Percentiles rank a stretch among this genome's conserved stretches.
Conservation (phyloP, 2,113 vertebrate species). For the Elgaria multicarinata region DNA sequence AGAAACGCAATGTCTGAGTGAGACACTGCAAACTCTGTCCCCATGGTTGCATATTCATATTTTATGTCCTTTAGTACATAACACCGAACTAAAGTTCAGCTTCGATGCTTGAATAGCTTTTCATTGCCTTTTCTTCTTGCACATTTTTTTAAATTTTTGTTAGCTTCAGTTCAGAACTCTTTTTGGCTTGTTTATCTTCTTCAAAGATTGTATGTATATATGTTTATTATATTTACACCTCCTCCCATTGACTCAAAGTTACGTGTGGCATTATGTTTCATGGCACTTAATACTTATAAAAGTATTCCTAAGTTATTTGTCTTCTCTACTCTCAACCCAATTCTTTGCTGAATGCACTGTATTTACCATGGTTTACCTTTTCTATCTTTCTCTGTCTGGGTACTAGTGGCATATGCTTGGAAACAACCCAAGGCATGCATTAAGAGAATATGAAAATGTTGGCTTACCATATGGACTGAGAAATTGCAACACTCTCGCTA, state of each 20-base stretch:
- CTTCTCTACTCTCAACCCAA: background rate
- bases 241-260: too few relatives aligned
- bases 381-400: background rate
- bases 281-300: conserved; percentile 3
- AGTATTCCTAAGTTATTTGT: background rate
- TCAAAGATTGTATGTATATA: background rate
- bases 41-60: background rate
- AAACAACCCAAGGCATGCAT: conserved; percentile 14
- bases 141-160: background rate
- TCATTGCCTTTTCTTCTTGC: background rate
- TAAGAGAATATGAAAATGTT: conserved; percentile 3
- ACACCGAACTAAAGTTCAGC: background rate
- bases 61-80: background rate
- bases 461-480: background rate
- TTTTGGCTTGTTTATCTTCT: background rate
- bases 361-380: background rate
- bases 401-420: conserved; percentile 1
- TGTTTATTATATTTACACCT: background rate
- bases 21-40: background rate
- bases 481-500: background rate
- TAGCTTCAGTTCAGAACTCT: background rate
- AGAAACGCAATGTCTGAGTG: background rate
- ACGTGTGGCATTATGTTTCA: background rate
- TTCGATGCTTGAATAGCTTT: background rate
- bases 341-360: background rate